Percentiles rank a stretch among this genome's conserved stretches.
Evolutionary conservation across 2,113 vertebrate species (phyloP).

Genomic region (Campylomormyrus numenius): DNA sequence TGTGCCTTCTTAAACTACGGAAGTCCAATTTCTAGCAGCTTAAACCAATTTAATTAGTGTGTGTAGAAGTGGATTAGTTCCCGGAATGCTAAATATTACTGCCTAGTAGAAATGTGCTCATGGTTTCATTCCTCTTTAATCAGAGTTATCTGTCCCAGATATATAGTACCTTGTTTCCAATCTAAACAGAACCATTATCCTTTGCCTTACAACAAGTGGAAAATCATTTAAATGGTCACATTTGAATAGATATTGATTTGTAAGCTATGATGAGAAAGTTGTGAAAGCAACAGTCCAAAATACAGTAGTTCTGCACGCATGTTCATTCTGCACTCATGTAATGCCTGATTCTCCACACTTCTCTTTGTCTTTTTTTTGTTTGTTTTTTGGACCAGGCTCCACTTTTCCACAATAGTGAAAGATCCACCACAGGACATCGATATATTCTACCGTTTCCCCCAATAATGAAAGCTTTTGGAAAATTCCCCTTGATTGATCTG

Average conservation of each 20-base stretch:
- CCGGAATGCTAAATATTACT: not conserved
- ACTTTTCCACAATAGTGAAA: not conserved
- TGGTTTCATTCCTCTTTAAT: not conserved
- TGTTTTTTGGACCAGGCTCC: not conserved
- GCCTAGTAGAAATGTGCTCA: not conserved
- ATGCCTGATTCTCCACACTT: not conserved
- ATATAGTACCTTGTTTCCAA: not conserved
- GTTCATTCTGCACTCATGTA: not conserved
- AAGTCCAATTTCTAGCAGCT: not conserved
- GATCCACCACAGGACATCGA: not conserved
- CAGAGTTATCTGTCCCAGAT: not conserved
- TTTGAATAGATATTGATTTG: not conserved
- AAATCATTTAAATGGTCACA: not conserved
- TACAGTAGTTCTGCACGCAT: not conserved
- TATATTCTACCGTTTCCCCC: not conserved
- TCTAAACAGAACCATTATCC: not conserved
- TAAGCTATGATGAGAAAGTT: not conserved
- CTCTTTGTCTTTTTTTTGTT: not conserved
- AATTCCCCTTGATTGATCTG: not conserved
- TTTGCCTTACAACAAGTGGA: not conserved
- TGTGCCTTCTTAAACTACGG: not conserved
- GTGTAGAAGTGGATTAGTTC: not conserved
- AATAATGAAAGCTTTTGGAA: not conserved
- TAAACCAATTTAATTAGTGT: not conserved
- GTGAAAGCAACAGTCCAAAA: not conserved